Percentiles rank a stretch among this genome's conserved stretches.
Conservation (phyloP, 2,797 vertebrate genomes). For the Gadopsis bispinosus region DNA sequence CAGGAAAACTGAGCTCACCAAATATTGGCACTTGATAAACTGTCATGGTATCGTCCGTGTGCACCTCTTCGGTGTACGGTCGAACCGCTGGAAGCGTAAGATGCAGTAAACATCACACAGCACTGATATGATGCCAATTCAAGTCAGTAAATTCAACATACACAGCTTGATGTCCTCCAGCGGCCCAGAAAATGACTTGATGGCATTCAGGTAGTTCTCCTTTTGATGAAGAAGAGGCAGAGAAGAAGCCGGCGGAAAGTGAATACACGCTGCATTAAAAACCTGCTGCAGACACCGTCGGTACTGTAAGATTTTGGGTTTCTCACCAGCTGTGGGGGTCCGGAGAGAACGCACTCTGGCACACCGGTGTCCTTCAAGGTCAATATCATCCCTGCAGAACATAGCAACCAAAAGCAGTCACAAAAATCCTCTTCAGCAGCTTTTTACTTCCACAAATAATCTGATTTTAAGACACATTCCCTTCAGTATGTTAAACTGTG, state of each 20-base stretch:
- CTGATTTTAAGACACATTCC: background rate
- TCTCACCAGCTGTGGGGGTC: slow-evolving; percentile 95
- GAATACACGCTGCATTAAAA: background rate
- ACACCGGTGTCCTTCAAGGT: slow-evolving; percentile 92
- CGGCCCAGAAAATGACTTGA: slow-evolving; percentile 91
- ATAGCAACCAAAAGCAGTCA: background rate
- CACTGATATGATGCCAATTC: rapidly evolving
- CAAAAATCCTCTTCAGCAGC: background rate
- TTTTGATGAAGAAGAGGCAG: slow-evolving; percentile 52
- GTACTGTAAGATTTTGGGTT: background rate
- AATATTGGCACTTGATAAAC: slow-evolving; percentile 91
- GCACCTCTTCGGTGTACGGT: slow-evolving; percentile 85
- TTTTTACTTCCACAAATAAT: background rate
- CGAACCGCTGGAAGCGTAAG: slow-evolving; percentile 84
- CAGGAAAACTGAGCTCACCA: slow-evolving; percentile 80
- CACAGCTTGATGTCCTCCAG: slow-evolving; percentile 91
- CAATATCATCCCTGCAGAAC: slow-evolving; percentile 91
- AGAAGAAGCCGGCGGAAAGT: background rate
- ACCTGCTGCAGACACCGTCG: background rate
- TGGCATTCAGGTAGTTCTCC: slow-evolving; percentile 90
- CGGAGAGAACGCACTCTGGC: slow-evolving; percentile 91
- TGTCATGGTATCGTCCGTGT: slow-evolving; percentile 91
- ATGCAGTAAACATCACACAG: background rate
- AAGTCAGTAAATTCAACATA: slow-evolving; percentile 62
- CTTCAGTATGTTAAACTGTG: background rate